Evolutionary conservation across 2,888 invertebrate species (phyloP).

Genomic region (Ichneumoninae sp.): DNA sequence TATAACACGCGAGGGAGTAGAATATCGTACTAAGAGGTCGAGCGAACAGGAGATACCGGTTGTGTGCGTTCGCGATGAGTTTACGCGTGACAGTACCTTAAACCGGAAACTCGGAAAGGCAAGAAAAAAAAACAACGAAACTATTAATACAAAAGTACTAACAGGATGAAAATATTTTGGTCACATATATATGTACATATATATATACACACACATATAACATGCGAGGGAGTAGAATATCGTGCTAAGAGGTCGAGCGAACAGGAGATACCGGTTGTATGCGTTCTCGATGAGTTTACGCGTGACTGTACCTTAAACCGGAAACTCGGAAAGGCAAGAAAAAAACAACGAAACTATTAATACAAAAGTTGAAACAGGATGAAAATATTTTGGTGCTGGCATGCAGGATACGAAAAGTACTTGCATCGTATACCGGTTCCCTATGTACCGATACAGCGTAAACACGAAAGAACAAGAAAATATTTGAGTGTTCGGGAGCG

Average conservation of each 20-base stretch:
- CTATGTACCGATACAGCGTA: too few relatives aligned
- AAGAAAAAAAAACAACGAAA: too few relatives aligned
- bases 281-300: slow-evolving; percentile 50
- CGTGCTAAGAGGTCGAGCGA: slow-evolving; percentile 15
- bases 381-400: neutral
- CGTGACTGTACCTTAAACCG: slow-evolving; percentile 52
- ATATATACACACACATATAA: too few relatives aligned
- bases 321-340: slow-evolving; percentile 26
- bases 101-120: slow-evolving; percentile 40
- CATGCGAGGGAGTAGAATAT: neutral
- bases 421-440: too few relatives aligned
- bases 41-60: slow-evolving; percentile 11
- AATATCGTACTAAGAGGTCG: slow-evolving; percentile 14
- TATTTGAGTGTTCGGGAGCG: neutral
- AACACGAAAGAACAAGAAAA: neutral
- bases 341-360: neutral
- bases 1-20: neutral
- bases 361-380: neutral
- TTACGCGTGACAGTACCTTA: slow-evolving; percentile 49
- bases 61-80: slow-evolving; percentile 49
- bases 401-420: neutral
- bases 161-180: too few relatives aligned
- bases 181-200: too few relatives aligned
- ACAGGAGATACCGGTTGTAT: slow-evolving; percentile 12
- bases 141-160: too few relatives aligned